Evolutionary conservation across 2,113 vertebrate genomes (phyloP), one percentile per base, ranked within the genome.

Genomic region (Rhipidura dahli): DNA sequence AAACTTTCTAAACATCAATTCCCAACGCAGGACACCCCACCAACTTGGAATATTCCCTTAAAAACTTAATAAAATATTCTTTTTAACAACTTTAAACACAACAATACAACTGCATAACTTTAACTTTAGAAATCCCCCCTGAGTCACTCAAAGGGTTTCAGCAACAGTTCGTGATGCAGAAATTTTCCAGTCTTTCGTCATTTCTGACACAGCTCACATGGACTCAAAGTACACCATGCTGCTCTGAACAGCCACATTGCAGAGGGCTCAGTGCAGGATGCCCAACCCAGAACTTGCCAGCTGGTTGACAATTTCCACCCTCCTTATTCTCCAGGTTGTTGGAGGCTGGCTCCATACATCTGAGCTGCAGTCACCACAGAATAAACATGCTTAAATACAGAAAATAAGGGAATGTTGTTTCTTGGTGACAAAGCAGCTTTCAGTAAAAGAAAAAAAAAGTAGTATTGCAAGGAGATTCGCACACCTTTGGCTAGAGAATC

Each of bases 381-480:
- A 54, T 49, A 84, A 78, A 61, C 15, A 37, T 2, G 0, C 12
- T 53, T 59, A 37, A 50, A 89, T 68, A 51, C 31, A 75, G 57
- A 80, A 76, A 37, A 4, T 56, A 59, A 89, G 13, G 12, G 31
- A 33, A 42, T 49, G 26, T 44, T 47, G 13, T 49, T 88, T 73
- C 56, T 23, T 83, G 27, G 20, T 66, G 72, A 71, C 27, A 78
- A 83, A 87, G 27, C 31, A 85, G 23, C 27, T 91, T 83, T 89
- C 57, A 69, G 20, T 81, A 50, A 71, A 82, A 84, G 10, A 12
- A 37, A 35, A 56, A 56, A 47, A 50, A 88, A 12, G 6, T 3
- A 59, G 20, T 31, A 20, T 64, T 78, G 44, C 31, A 7, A 0
- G 0, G 49, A 70, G 26, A 60, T 61, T 45, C 61, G 47, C 0